These are phyloP conservation scores for Phoeniculus purpureus DNA, from an alignment of 2,797 vertebrate genomes.

Conservation along the genomic window DNA sequence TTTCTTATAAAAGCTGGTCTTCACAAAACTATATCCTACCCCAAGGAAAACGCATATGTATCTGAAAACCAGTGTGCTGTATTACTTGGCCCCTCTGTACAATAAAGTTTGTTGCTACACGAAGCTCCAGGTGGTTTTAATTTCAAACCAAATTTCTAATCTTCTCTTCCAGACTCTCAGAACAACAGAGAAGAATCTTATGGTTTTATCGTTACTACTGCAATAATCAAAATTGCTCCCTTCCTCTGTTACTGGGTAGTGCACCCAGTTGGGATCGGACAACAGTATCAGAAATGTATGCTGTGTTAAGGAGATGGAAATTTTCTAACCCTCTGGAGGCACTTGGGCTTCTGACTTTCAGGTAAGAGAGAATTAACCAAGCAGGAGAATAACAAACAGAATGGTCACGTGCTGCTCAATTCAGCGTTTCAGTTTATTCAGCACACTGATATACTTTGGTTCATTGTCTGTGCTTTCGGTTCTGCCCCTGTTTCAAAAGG, in stretches of 20 bases:
- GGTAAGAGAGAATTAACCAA: conserved; percentile 46
- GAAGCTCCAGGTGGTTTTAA: conserved; percentile 65
- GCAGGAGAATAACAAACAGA: neutral
- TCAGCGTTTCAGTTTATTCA: neutral
- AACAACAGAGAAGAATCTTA: conserved; percentile 84
- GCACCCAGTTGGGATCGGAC: conserved; percentile 80
- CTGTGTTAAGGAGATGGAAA: conserved; percentile 78
- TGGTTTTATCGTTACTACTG: conserved; percentile 83
- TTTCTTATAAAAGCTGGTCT: conserved; percentile 49
- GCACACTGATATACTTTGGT: neutral
- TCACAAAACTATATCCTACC: conserved; percentile 45
- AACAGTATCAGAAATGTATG: conserved; percentile 82
- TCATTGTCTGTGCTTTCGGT: neutral
- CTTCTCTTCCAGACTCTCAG: conserved; percentile 78
- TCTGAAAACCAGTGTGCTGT: neutral
- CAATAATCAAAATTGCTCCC: conserved; percentile 77
- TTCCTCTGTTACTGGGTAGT: conserved; percentile 86
- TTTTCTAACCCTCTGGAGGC: conserved; percentile 82
- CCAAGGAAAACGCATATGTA: conserved; percentile 40
- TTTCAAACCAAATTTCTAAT: conserved; percentile 62
- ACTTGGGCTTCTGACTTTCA: conserved; percentile 81
- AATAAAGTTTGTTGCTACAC: conserved; percentile 42
- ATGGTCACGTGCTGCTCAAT: neutral
- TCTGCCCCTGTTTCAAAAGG: neutral
- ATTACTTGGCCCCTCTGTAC: neutral